Evolutionary conservation across 2,888 invertebrate species (phyloP).

Genomic region (Hydrotaea cyrtoneurina): DNA sequence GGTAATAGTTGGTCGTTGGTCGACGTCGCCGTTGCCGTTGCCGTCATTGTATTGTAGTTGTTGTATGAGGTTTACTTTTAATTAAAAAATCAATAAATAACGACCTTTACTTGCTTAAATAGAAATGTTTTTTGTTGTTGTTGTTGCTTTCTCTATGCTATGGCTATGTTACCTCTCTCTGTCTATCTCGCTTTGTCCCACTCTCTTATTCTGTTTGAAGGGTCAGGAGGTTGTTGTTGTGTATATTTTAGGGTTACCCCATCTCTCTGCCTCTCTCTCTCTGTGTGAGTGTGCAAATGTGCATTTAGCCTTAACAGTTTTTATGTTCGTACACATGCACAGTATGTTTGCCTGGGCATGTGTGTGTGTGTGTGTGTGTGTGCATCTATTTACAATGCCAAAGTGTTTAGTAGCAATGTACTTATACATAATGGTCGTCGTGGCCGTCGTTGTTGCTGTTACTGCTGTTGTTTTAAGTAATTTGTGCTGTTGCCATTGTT

Average conservation of each 20-base stretch:
- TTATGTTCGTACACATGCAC: background rate
- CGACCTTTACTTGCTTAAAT: conserved; percentile 68
- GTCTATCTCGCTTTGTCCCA: background rate
- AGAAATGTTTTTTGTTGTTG: conserved; percentile 30
- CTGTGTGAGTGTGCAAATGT: conserved; percentile 13
- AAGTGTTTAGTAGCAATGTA: conserved; percentile 22
- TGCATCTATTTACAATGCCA: background rate
- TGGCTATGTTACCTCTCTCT: background rate
- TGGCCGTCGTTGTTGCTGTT: conserved; percentile 8
- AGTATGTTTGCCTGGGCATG: background rate
- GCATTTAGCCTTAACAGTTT: conserved; percentile 25
- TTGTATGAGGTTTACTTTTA: conserved; percentile 67
- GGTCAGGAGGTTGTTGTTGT: conserved; percentile 16
- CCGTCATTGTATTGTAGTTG: conserved; percentile 29
- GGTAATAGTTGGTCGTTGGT: conserved; percentile 30
- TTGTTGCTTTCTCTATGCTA: background rate
- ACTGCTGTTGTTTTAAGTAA: conserved; percentile 39
- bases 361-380: conserved; percentile 2
- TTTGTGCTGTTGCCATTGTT: conserved; percentile 37
- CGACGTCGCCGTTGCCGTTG: conserved; percentile 14
- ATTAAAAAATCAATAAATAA: conserved; percentile 72
- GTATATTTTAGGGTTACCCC: background rate
- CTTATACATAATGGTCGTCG: conserved; percentile 15
- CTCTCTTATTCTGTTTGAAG: background rate
- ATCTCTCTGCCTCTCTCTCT: background rate